Evolutionary conservation across 2,797 vertebrate species (phyloP), one percentile per base, ranked within the genome.

Genomic region (Falco berigora): DNA sequence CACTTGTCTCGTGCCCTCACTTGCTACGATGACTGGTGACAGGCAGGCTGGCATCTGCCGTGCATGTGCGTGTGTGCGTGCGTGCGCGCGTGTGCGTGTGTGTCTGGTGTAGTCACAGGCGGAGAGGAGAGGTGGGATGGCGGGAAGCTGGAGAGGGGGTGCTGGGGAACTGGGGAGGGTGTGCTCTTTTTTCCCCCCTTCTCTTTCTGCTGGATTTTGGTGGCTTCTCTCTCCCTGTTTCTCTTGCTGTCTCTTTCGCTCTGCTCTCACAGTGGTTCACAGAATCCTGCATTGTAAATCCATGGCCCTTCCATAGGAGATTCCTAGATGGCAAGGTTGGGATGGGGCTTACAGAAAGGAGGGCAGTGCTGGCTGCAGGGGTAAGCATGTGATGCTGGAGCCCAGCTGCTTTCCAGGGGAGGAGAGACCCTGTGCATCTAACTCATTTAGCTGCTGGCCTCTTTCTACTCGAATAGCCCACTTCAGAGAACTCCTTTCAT

Each of bases 231-330:
- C 49, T 94, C 56, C 17, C 49, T 91, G 72, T 90, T 49, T 86
- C 32, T 76, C 55, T 71, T 58, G 36, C 44, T 66, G 53, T 93
- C 91, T 89, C 68, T 86, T 82, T 82, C 0, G 22, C 79, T 95
- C 59, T 92, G 77, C 79, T 95, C 74, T 94, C 86, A 92, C 5
- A 28, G 77, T 73, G n/a, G 56, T 97, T 96, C 97, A 97, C 94
- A 96, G 76, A 95, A 96, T 97, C 94, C 97, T 97, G 97, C 97
- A 97, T 97, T 97, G 90, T 89, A 89, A 93, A 80, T 87, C 93
- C 81, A 69, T 0, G 3, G 47, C 66, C 66, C 75, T 30, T 86
- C 87, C 2, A 1, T 75, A 76, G 73, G 78, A 90, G 63, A 68
- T 17, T 88, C 56, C 50, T 58, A 77, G 69, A 56, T 53, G 40